Evolutionary conservation across 2,888 invertebrate genomes (phyloP).

Genomic region (Stenodera caucasica): DNA sequence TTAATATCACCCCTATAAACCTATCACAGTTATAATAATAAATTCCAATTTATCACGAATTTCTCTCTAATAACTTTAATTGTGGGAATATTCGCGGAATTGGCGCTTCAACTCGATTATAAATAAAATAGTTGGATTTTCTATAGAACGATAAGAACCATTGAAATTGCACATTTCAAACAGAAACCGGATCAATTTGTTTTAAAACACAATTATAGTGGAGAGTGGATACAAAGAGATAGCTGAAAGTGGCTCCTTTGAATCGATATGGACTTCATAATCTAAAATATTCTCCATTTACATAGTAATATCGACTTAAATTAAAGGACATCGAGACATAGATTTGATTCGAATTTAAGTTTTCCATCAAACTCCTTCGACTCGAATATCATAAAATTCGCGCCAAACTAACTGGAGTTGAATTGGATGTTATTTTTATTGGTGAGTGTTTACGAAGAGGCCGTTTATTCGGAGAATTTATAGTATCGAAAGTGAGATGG

Average conservation of each 20-base stretch:
- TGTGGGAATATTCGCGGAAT: too few relatives aligned
- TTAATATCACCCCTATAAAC: neutral
- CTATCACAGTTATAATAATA: neutral
- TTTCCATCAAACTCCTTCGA: too few relatives aligned
- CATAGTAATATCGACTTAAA: neutral
- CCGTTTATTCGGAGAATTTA: neutral
- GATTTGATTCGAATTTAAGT: too few relatives aligned
- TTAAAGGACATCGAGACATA: too few relatives aligned
- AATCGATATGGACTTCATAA: neutral
- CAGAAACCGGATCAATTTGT: constrained; percentile 3
- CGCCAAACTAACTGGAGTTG: too few relatives aligned
- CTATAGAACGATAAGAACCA: neutral
- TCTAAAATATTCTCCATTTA: neutral
- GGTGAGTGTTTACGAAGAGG: neutral
- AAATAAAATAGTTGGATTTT: neutral
- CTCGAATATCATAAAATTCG: too few relatives aligned
- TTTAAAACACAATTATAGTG: neutral
- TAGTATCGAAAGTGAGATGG: neutral
- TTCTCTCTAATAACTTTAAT: too few relatives aligned
- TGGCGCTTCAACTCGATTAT: neutral
- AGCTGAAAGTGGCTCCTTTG: neutral
- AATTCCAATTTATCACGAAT: too few relatives aligned
- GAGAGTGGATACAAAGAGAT: neutral
- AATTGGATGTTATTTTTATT: too few relatives aligned
- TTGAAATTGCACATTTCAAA: neutral